Evolutionary conservation across 2,797 vertebrate genomes (phyloP).

Genomic region (Eulemur mongoz): DNA sequence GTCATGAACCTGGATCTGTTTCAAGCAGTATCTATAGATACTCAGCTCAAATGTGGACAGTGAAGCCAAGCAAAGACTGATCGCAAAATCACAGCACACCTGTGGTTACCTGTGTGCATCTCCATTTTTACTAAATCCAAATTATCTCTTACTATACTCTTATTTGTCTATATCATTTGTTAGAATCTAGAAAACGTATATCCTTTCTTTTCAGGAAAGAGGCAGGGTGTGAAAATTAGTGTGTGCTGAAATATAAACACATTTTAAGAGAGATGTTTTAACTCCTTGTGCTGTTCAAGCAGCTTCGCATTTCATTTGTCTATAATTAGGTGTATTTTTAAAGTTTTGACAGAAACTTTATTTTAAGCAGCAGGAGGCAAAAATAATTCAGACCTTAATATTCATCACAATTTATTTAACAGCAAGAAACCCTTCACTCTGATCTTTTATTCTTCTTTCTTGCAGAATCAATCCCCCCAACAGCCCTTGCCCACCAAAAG

Average conservation of each 20-base stretch:
- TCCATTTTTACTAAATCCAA: background rate
- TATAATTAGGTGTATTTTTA: constrained; percentile 47
- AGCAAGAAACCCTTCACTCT: constrained; percentile 34
- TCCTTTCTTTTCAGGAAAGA: constrained; percentile 40
- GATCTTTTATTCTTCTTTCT: constrained; percentile 2
- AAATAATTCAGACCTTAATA: constrained; percentile 46
- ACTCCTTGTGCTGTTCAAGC: background rate
- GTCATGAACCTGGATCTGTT: background rate
- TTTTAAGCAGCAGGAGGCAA: constrained; percentile 52
- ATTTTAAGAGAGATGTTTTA: background rate
- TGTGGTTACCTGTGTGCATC: background rate
- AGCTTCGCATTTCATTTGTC: constrained; percentile 37
- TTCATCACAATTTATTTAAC: constrained; percentile 30
- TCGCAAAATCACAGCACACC: background rate
- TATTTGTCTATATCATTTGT: background rate
- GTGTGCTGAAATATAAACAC: background rate
- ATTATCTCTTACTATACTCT: background rate
- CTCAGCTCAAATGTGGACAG: background rate
- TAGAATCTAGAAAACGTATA: background rate
- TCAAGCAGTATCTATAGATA: background rate
- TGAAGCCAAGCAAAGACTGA: background rate
- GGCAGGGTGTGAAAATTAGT: background rate
- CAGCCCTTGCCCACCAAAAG: background rate
- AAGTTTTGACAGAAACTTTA: constrained; percentile 44
- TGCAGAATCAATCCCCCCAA: background rate